Evolutionary conservation across 2,888 invertebrate species (phyloP), one percentile per base, ranked within the genome.

Genomic region (Tetramorium bicarinatum): DNA sequence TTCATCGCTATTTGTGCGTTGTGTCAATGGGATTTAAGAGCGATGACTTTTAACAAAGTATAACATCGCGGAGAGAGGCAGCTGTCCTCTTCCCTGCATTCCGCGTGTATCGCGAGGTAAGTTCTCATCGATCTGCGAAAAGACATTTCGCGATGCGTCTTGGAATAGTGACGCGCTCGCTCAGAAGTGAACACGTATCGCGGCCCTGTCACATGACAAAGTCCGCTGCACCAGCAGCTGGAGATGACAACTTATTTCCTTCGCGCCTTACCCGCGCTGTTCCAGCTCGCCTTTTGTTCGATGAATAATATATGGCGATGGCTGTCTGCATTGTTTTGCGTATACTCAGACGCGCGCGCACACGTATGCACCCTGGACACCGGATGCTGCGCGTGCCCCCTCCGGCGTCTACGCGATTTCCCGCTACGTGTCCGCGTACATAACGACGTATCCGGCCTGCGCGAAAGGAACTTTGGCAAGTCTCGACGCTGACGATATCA

Each of bases 271-370:
- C 87, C 87, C 87, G 86, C 87, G 86, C 82, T 85, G 84, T 89
- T 80, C 85, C 74, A 87, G 85, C 88, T 83, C 82, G 84, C 83
- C 85, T 88, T 91, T 91, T 92, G 90, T 93, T 90, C 92, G 92
- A 93, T 93, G 93, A 93, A 93, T 93, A 93, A 93, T 93, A 93
- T 93, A 93, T 93, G 89, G 91, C 93, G 91, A 93, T 91, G 92
- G 90, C 88, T 91, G 93, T 93, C 93, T 93, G 93, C 93, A 93
- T 93, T 93, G 93, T 93, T 93, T 92, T 91, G 93, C 93, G 93
- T 93, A 89, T 91, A 71, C 84, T 76, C 85, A 87, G 85, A 88
- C 80, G 64, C 44, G 79, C 75, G 3, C 44, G 3, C 44, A 82
- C 69, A 79, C 87, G 82, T 83, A 80, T 85, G 84, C 83, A 82